phyloP scores from a whole-genome alignment of 2,113 vertebrate genomes.

The Neogobius melanostomus region DNA sequence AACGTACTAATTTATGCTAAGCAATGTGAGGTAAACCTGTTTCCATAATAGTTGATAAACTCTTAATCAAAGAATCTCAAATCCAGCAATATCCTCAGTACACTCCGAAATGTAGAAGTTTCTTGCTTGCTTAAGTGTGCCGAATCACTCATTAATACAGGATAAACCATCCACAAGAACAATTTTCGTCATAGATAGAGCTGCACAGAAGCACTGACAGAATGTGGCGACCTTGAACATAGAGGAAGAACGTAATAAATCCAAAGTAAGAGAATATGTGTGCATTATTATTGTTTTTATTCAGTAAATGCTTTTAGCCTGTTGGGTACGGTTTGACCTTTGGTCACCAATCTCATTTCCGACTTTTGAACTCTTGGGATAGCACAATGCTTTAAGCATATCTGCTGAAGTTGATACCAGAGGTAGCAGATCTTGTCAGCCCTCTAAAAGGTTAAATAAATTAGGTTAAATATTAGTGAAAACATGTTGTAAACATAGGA shows the following conservation, averaged over 20 bases:
- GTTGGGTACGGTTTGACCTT: constrained; percentile 73
- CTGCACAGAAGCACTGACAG: constrained; percentile 74
- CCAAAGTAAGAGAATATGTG: too few species aligned
- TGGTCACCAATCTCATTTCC: constrained; percentile 66
- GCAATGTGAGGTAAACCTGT: too few species aligned
- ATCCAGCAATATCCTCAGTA: constrained; percentile 81
- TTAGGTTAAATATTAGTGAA: too few species aligned
- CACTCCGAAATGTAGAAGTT: constrained; percentile 78
- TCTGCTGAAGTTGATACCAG: constrained; percentile 81
- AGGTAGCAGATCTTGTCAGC: constrained; percentile 75
- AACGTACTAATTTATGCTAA: too few species aligned
- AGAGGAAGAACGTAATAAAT: too few species aligned
- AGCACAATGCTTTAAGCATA: constrained; percentile 77
- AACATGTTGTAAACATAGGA: too few species aligned
- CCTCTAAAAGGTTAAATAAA: constrained; percentile 24
- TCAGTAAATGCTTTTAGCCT: constrained; percentile 41
- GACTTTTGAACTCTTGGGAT: constrained; percentile 70
- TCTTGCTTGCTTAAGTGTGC: constrained; percentile 77
- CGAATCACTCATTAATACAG: constrained; percentile 81
- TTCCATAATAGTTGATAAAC: constrained; percentile 12
- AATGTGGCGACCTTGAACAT: constrained; percentile 70
- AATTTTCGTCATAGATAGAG: constrained; percentile 81
- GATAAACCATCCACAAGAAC: constrained; percentile 82
- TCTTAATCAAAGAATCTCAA: constrained; percentile 82
- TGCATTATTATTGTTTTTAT: too few species aligned